Conservation (phyloP, 2,888 invertebrate species). For the Cheiracanthium punctorium region DNA sequence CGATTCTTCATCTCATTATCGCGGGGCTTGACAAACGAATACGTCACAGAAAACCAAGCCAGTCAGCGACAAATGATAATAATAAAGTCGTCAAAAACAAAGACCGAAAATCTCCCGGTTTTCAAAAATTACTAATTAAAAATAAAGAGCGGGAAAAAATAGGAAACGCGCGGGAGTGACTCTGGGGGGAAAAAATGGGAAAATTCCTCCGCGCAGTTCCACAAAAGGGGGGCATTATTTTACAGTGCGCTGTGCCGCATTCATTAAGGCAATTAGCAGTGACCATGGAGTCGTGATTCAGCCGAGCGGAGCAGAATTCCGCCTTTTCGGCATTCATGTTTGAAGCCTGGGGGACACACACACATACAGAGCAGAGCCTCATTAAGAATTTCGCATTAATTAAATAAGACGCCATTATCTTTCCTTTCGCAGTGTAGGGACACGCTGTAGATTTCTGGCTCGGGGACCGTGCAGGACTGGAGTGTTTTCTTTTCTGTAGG, state of each 20-base stretch:
- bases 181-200: slow-evolving; percentile 34
- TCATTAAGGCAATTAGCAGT: slow-evolving; percentile 67
- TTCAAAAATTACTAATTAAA: slow-evolving; percentile 67
- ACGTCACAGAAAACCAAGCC: not conserved
- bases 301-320: slow-evolving; percentile 58
- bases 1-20: slow-evolving; percentile 13
- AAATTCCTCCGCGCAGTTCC: not conserved
- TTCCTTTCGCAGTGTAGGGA: not conserved
- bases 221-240: slow-evolving; percentile 37
- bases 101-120: slow-evolving; percentile 64
- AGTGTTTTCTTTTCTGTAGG: too few species aligned
- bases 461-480: not conserved
- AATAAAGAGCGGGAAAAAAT: slow-evolving; percentile 46
- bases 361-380: slow-evolving; percentile 34
- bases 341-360: slow-evolving; percentile 43
- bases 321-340: slow-evolving; percentile 67
- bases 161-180: slow-evolving; percentile 31
- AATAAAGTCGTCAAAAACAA: slow-evolving; percentile 66
- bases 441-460: slow-evolving; percentile 9
- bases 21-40: slow-evolving; percentile 9
- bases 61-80: slow-evolving; percentile 65
- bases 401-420: slow-evolving; percentile 63
- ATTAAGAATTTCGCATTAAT: slow-evolving; percentile 69
- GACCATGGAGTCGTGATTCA: slow-evolving; percentile 52
- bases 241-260: slow-evolving; percentile 38